phyloP scores from a whole-genome alignment of 2,113 vertebrate genomes.

The Dendropsophus ebraccatus region DNA sequence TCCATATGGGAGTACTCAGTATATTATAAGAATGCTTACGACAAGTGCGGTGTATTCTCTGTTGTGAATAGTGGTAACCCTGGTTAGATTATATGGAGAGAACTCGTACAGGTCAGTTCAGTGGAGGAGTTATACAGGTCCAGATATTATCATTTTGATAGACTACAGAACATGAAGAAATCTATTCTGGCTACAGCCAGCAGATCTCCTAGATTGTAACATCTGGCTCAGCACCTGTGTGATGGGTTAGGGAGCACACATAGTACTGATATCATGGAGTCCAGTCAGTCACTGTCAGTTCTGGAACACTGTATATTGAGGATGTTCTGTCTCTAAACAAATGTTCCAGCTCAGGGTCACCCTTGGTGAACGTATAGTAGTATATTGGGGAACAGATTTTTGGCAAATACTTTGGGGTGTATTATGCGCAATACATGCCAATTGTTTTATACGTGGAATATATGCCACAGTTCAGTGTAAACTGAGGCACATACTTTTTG shows the following conservation, averaged over 20 bases:
- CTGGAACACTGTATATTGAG: background rate
- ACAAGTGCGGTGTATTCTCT: no score
- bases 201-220: background rate
- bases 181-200: background rate
- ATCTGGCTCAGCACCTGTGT: background rate
- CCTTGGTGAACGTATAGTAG: background rate
- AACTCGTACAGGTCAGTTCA: no score
- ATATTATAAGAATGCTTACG: no score
- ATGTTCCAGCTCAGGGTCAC: background rate
- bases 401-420: no score
- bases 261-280: background rate
- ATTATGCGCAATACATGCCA: no score
- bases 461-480: no score
- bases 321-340: background rate
- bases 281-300: background rate
- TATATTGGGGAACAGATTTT: background rate
- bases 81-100: background rate
- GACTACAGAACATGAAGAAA: background rate
- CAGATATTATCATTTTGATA: background rate
- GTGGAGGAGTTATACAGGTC: no score
- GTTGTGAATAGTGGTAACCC: no score
- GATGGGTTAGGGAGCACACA: no score
- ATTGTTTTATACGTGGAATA: no score
- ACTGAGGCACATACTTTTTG: no score
- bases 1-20: no score